Evolutionary conservation across 2,888 invertebrate genomes (phyloP).

Genomic region (Scaeva pyrastri): DNA sequence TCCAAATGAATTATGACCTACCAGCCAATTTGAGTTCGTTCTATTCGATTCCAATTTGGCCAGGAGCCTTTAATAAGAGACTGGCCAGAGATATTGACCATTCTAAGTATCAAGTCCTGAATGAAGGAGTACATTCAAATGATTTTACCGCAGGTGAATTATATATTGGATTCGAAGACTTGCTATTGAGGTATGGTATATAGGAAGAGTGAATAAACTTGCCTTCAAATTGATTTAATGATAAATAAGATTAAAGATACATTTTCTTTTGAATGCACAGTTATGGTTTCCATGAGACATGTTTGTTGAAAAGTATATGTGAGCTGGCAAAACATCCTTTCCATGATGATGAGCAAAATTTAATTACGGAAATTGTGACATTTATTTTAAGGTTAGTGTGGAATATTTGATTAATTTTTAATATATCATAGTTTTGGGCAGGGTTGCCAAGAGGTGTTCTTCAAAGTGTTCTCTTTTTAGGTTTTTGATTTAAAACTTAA

Average conservation of each 20-base stretch:
- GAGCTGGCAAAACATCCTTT: constrained; percentile 88
- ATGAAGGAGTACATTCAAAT: constrained; percentile 78
- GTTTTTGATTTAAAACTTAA: too few species aligned
- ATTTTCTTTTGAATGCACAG: constrained; percentile 82
- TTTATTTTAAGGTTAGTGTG: constrained; percentile 88
- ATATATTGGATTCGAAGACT: constrained; percentile 81
- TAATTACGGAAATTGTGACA: constrained; percentile 88
- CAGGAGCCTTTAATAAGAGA: constrained; percentile 77
- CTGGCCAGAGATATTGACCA: constrained; percentile 48
- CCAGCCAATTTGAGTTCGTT: constrained; percentile 80
- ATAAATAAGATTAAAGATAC: neutral
- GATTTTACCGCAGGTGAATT: constrained; percentile 83
- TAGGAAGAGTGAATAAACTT: constrained; percentile 45
- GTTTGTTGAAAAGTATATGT: constrained; percentile 88
- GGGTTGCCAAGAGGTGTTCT: too few species aligned
- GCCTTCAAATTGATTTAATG: constrained; percentile 26
- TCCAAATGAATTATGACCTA: constrained; percentile 81
- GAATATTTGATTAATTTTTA: neutral
- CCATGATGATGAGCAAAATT: constrained; percentile 84
- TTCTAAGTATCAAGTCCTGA: constrained; percentile 51
- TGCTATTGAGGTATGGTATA: constrained; percentile 78
- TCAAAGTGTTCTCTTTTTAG: too few species aligned
- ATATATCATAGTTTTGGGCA: constrained; percentile 22
- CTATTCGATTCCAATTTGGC: constrained; percentile 82
- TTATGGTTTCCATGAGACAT: constrained; percentile 88